These are phyloP conservation scores for Lagria hirta DNA, from an alignment of 2,888 invertebrate species.

Conservation along the genomic window DNA sequence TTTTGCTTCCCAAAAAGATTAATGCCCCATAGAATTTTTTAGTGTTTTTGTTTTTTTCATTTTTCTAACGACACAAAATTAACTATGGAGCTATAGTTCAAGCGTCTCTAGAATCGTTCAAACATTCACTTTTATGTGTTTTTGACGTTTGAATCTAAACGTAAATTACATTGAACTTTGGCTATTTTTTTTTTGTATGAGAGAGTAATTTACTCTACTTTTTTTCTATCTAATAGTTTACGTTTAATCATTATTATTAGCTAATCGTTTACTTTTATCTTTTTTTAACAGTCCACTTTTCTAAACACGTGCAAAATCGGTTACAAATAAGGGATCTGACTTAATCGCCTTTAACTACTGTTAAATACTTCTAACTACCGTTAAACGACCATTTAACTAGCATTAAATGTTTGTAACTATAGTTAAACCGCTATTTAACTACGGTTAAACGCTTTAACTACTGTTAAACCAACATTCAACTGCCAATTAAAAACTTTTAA, in stretches of 20 bases:
- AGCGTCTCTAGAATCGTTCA: no score
- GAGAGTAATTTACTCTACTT: constrained; percentile 53
- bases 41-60: no score
- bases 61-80: constrained; percentile 9
- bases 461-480: no score
- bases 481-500: no score
- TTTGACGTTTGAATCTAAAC: constrained; percentile 2
- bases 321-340: no score
- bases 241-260: constrained; percentile 11
- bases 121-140: constrained; percentile 10
- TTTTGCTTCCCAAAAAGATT: constrained; percentile 33
- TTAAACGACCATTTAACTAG: constrained; percentile 12
- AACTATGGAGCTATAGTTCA: constrained; percentile 14
- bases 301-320: no score
- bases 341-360: no score
- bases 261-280: constrained; percentile 17
- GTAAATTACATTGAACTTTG: constrained; percentile 4
- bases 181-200: constrained; percentile 9
- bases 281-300: no score
- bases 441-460: no score
- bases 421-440: no score
- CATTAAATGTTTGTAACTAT: no score
- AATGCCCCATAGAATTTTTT: constrained; percentile 20
- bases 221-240: constrained; percentile 50
- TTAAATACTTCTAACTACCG: no score